These are phyloP conservation scores for Drosophila kurseongensis DNA, from an alignment of 1,140 invertebrate species.

Conservation along the genomic window DNA sequence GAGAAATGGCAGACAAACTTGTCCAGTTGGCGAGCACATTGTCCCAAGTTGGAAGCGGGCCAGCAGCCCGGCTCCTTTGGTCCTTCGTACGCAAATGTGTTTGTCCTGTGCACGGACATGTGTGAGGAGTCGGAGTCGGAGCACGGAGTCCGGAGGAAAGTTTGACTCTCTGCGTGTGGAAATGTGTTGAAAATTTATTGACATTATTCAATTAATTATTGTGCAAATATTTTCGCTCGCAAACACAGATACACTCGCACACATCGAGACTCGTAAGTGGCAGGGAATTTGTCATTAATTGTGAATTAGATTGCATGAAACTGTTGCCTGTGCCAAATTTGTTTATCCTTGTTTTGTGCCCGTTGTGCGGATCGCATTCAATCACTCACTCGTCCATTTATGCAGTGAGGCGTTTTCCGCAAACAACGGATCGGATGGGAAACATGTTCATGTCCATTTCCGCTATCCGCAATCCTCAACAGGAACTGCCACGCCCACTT, in stretches of 20 bases:
- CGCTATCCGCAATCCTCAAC: constrained; percentile 30
- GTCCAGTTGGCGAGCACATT: constrained; percentile 67
- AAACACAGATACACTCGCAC: constrained; percentile 31
- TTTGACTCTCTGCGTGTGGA: constrained; percentile 62
- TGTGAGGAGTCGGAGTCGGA: constrained; percentile 25
- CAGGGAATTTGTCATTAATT: constrained; percentile 81
- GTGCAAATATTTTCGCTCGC: constrained; percentile 82
- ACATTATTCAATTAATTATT: constrained; percentile 85
- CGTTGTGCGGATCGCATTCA: constrained; percentile 19
- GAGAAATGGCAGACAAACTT: constrained; percentile 66
- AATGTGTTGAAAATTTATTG: constrained; percentile 84
- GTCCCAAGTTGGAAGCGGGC: constrained; percentile 56
- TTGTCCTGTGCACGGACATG: constrained; percentile 77
- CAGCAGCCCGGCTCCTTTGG: constrained; percentile 16
- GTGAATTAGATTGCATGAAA: constrained; percentile 82
- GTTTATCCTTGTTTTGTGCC: constrained; percentile 47
- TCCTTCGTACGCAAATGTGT: constrained; percentile 76
- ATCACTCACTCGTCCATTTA: constrained; percentile 63
- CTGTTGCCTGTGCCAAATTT: constrained; percentile 60
- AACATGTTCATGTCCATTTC: constrained; percentile 71
- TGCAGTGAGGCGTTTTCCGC: constrained; percentile 68
- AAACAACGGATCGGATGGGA: constrained; percentile 32
- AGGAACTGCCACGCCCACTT: constrained; percentile 39
- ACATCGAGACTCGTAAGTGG: constrained; percentile 63
- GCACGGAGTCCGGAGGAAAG: constrained; percentile 43